Conservation (phyloP, 2,797 vertebrate species). For the Dallia pectoralis region DNA sequence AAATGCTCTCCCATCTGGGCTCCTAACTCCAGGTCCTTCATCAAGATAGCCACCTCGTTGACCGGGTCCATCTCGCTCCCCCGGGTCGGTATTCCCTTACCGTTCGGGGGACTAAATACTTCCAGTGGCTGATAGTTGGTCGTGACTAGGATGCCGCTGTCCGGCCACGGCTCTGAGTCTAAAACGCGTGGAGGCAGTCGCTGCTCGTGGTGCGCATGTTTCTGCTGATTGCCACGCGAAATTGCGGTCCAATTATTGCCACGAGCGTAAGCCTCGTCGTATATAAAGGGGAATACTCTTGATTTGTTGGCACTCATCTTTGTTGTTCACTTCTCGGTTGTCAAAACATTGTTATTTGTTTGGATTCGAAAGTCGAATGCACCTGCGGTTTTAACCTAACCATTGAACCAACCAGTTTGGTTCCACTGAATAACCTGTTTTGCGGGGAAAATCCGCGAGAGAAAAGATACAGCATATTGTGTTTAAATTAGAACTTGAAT, state of each 20-base stretch:
- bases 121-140: slow-evolving; percentile 48
- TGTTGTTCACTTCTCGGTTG: no score
- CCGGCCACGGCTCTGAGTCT: neutral
- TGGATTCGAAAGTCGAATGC: slow-evolving; percentile 9
- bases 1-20: slow-evolving; percentile 37
- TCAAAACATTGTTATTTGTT: neutral
- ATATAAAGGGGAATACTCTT: slow-evolving; percentile 31
- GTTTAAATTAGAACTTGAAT: no score
- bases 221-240: neutral
- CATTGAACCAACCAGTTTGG: no score
- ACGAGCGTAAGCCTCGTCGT: slow-evolving; percentile 16
- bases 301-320: slow-evolving; percentile 16
- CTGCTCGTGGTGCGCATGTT: neutral
- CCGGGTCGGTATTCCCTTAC: neutral
- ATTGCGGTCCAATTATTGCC: slow-evolving; percentile 29
- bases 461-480: no score
- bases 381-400: neutral
- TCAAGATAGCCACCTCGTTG: slow-evolving; percentile 46
- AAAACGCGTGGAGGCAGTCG: no score
- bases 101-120: slow-evolving; percentile 25
- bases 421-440: no score
- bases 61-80: slow-evolving; percentile 39
- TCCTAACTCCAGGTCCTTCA: slow-evolving; percentile 46
- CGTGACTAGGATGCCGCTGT: neutral
- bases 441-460: no score